Base-by-base conservation (phyloP, 2,888 invertebrate genomes). In the Phania funesta region DNA sequence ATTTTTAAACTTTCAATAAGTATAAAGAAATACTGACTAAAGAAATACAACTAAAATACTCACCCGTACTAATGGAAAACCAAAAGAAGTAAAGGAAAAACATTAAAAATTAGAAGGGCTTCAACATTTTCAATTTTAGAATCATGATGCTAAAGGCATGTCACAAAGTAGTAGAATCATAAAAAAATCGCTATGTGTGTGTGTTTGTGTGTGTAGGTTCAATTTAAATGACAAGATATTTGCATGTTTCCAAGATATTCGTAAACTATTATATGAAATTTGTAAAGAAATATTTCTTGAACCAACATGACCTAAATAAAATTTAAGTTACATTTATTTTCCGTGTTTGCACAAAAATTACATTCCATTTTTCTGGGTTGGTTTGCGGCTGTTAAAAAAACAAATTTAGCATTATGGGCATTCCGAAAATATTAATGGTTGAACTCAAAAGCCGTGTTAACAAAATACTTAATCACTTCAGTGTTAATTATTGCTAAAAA, bases 101-200 rank as follows among this genome's bases (percentile, higher is more conserved):
- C 13, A 18, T 2, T 7, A 35, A 50, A 80, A 78, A 82, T 78
- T 82, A 82, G 82, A 82, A 82, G 82, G 82, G 82, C 78, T 82
- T 78, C 78, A 82, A 70, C 82, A 75, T 82, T 78, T 78, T 22
- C 54, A 73, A 73, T 35, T 24, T 58, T 52, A 50, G 44, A 73
- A 65, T 65, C 50, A 24, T 78, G 50, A 13, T 32, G 50, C 4
- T 41, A 41, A 48, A 73, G 58, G 32, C 32, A 48, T 64, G 41
- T 38, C 26, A 18, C 29, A 32, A 48, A 26, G 5, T 26, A 16
- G 8, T 22, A 67, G 38, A 50, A 68, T 32, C 8, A 32, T 52
- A 44, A 56, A 35, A 44, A 54, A n/a, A n/a, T n/a, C n/a, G n/a
- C n/a, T 60, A 5, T 46, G 41, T 48, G n/a, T n/a, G n/a, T 56